Evolutionary conservation across 2,888 invertebrate species (phyloP).

Genomic region (Philereme vetulata): DNA sequence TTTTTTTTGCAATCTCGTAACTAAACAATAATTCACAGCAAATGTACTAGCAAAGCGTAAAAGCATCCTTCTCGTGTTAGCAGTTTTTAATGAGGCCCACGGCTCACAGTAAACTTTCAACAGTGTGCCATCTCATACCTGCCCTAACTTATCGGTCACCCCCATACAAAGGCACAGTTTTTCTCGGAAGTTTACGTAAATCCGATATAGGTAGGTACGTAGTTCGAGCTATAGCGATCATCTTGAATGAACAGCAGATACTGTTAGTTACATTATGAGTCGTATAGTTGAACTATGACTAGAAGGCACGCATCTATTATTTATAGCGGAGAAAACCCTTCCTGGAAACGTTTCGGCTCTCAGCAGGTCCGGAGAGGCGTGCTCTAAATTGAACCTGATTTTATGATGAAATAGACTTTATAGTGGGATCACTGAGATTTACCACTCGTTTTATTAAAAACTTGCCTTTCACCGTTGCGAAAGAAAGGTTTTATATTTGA

Average conservation of each 20-base stretch:
- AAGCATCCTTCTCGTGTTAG: constrained; percentile 33
- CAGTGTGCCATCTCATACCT: too few species aligned
- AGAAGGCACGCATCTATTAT: constrained; percentile 45
- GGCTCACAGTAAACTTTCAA: neutral
- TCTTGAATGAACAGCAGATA: neutral
- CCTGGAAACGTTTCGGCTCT: constrained; percentile 31
- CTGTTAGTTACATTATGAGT: neutral
- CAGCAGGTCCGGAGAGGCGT: constrained; percentile 16
- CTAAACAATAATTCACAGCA: too few species aligned
- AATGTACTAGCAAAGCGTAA: neutral
- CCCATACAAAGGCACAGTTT: too few species aligned
- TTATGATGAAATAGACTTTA: constrained; percentile 27
- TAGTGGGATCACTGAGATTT: constrained; percentile 3
- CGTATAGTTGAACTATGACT: constrained; percentile 22
- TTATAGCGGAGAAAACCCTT: constrained; percentile 49
- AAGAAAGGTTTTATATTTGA: constrained; percentile 3
- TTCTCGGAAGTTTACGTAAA: too few species aligned
- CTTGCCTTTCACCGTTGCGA: constrained; percentile 10
- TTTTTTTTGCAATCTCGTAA: too few species aligned
- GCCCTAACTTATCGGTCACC: too few species aligned
- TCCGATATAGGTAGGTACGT: too few species aligned
- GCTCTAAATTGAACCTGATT: constrained; percentile 28
- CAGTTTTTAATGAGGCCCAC: constrained; percentile 43
- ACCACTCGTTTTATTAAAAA: neutral
- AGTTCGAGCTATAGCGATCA: neutral